Base-by-base conservation (phyloP, 1,140 invertebrate species). In the Drosophila sp. region DNA sequence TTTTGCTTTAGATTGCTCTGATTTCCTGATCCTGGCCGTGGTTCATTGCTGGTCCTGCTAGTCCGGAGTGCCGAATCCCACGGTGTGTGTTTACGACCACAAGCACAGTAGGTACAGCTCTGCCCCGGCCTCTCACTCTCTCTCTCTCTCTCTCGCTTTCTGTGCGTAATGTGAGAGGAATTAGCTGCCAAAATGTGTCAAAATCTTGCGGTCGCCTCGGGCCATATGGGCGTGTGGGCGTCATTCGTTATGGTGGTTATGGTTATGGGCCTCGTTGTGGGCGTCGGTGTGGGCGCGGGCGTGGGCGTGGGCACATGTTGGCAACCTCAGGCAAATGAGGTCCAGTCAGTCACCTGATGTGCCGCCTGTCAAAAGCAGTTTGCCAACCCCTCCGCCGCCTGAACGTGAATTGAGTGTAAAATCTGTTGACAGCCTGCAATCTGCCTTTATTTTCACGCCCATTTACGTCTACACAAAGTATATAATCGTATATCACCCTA, bases 41-140 rank as follows among this genome's bases (percentile, higher is more conserved):
- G 5, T 47, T 4, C 17, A 17, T 17, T 17, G 17, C 17, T 25
- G 41, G 3, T 63, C n/a, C 60, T 76, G 71, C 57, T 50, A 11
- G 72, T 11, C 41, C 62, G 65, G 54, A 72, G 75, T 77, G 75
- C 74, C 80, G 83, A 87, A 83, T 87, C 83, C 83, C 83, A 87
- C 83, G 83, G 83, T 87, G 83, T 86, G 75, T 87, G 83, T 87
- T 87, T 87, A 87, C 83, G 83, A 89, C 79, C 83, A 85, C 83
- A 86, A 86, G 79, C 83, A 87, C 83, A 87, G 83, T 87, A 70
- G 83, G 84, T 87, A 72, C 74, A 44, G 61, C 57, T 25, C 38
- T 33, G 32, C 2, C 10, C 27, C n/a, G 33, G 11, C 1, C 1
- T 32, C 29, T 30, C 2, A 2, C 23, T 3, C 6, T 30, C 2